Conservation (phyloP, 2,888 invertebrate genomes). For the Tanypteryx hageni region DNA sequence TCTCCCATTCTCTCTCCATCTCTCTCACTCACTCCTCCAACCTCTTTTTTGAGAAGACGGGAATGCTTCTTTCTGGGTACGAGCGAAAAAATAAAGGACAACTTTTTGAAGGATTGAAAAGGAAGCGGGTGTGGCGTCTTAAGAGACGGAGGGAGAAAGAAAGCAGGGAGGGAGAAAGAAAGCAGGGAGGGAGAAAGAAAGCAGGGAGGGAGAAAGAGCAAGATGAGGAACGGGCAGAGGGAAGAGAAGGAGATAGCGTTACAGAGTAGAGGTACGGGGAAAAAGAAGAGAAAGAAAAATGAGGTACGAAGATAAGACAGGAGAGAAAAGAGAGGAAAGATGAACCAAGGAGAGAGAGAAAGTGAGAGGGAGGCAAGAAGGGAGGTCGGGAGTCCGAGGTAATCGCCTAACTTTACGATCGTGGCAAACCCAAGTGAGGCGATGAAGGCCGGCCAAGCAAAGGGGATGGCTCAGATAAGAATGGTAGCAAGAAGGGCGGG, state of each 20-base stretch:
- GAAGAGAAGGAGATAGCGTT: too few species aligned
- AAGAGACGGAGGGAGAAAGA: too few species aligned
- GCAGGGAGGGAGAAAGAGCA: not conserved
- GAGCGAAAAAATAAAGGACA: too few species aligned
- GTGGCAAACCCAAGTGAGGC: conserved; percentile 42
- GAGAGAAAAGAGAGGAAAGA: not conserved
- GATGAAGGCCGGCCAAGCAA: conserved; percentile 38
- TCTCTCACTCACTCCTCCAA: too few species aligned
- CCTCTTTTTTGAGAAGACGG: too few species aligned
- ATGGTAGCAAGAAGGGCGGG: not conserved
- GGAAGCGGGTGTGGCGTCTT: too few species aligned
- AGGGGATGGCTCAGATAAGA: conserved; percentile 14
- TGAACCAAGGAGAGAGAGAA: not conserved
- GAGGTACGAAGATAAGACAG: not conserved
- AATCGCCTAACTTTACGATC: conserved; percentile 63
- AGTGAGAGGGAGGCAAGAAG: not conserved
- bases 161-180: too few species aligned
- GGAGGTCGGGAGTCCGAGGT: conserved; percentile 37
- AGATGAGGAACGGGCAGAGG: too few species aligned
- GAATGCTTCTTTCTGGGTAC: too few species aligned
- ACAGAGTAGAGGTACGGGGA: too few species aligned
- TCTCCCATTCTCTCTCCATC: too few species aligned
- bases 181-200: not conserved
- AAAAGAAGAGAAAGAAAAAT: not conserved
- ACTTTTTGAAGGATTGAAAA: too few species aligned